These are phyloP conservation scores for Ammospiza caudacuta DNA, from an alignment of 2,113 vertebrate species.

Conservation along the genomic window DNA sequence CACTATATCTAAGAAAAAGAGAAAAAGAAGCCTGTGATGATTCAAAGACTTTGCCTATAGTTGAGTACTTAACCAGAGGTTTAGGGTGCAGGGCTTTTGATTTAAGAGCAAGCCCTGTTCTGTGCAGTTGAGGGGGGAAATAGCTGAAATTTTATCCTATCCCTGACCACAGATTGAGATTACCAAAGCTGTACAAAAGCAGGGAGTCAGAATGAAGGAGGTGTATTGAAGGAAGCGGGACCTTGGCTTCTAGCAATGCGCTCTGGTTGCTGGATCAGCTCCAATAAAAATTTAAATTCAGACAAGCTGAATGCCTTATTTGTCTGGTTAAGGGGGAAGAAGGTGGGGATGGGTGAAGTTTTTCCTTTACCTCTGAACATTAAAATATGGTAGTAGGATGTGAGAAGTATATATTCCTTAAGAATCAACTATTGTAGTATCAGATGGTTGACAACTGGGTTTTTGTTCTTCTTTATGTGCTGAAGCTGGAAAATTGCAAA, in stretches of 20 bases:
- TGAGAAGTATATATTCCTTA: neutral
- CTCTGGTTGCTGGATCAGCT: slow-evolving; percentile 57
- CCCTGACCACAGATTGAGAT: slow-evolving; percentile 68
- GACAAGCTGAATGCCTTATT: slow-evolving; percentile 63
- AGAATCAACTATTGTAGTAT: neutral
- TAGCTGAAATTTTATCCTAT: slow-evolving; percentile 62
- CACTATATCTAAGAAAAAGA: neutral
- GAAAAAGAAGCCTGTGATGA: neutral
- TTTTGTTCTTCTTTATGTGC: neutral
- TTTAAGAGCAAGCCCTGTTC: slow-evolving; percentile 57
- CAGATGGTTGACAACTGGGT: neutral
- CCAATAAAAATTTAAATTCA: slow-evolving; percentile 70
- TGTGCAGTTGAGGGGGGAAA: slow-evolving; percentile 36
- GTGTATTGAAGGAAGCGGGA: slow-evolving; percentile 54
- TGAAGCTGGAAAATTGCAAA: neutral
- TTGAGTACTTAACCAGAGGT: slow-evolving; percentile 56
- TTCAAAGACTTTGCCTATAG: slow-evolving; percentile 42
- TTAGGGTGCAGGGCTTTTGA: slow-evolving; percentile 45
- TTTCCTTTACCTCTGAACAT: neutral
- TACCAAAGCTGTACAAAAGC: slow-evolving; percentile 55
- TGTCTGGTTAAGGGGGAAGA: slow-evolving; percentile 50
- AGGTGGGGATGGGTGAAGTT: slow-evolving; percentile 40
- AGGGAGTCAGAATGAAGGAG: slow-evolving; percentile 62
- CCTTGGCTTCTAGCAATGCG: slow-evolving; percentile 35
- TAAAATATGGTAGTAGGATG: slow-evolving; percentile 34